A percentile compares a stretch with the other conserved stretches of the same genome.
Conservation (phyloP, 2,888 invertebrate genomes). For the Drosophila sordidapex region DNA sequence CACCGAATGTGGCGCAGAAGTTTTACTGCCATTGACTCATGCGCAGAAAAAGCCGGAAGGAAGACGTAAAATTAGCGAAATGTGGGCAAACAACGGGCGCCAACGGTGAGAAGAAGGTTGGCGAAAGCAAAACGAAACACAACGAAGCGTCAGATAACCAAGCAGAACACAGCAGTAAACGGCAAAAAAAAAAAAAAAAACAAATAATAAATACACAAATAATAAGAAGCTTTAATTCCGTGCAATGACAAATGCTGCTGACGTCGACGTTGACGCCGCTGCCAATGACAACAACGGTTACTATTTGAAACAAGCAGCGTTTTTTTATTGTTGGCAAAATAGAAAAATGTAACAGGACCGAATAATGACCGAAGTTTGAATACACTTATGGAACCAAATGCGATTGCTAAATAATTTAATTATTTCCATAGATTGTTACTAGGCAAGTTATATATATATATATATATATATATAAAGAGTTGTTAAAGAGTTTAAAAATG, state of each 20-base stretch:
- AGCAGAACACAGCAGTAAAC: neutral
- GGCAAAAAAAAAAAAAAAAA: neutral
- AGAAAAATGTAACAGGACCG: constrained; percentile 1
- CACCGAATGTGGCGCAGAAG: constrained; percentile 44
- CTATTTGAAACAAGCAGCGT: constrained; percentile 37
- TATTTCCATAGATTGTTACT: neutral
- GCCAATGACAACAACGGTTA: constrained; percentile 50
- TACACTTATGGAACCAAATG: neutral
- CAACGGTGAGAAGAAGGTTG: neutral
- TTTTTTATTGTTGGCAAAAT: neutral
- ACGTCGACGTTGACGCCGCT: constrained; percentile 3
- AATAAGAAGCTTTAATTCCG: constrained; percentile 32
- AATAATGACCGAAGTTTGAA: neutral
- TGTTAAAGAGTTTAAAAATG: neutral
- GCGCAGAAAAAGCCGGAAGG: constrained; percentile 57
- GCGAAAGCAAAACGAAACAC: neutral
- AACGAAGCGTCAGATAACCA: neutral
- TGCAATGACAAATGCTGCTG: constrained; percentile 39
- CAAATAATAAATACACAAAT: neutral
- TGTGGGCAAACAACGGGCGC: constrained; percentile 3
- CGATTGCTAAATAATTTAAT: neutral
- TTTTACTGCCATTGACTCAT: constrained; percentile 61
- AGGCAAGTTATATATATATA: neutral
- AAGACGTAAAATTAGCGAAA: constrained; percentile 24
- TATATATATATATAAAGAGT: neutral